Evolutionary conservation across 2,797 vertebrate species (phyloP), one percentile per base, ranked within the genome.

Genomic region (Thalassophryne amazonica): DNA sequence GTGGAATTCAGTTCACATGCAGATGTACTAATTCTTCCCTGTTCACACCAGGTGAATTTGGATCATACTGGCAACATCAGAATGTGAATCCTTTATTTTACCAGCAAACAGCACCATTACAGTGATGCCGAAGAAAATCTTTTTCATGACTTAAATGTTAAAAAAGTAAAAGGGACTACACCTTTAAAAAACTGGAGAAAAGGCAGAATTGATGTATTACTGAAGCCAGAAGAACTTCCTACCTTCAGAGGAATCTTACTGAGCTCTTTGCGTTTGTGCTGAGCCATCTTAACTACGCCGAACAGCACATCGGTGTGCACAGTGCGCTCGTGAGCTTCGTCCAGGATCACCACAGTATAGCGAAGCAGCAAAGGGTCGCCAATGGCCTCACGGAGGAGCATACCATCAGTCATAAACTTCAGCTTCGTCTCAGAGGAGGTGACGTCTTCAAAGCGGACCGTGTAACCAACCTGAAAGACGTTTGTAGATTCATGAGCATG

Each of bases 271-370:
- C 97, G 89, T 39, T 88, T 89, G 76, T 85, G 91, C 30, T 99
- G 96, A 0, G 97, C 96, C 0, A 82, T 69, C 76, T 99, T 98
- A 23, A 97, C 95, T 61, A 99, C 95, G 0, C 96, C 97, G 0
- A 99, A 97, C 36, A 98, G 92, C 14, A 98, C 94, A 0, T 99
- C 97, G 0, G 97, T 99, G 73, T 98, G 96, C 39, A 99, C 76
- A 0, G 96, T 97, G 69, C 96, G 92, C 69, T 99, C 97, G 0
- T 99, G 97, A 45, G 96, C 95, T 62, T 99, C 97, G 0, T 99
- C 97, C 85, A 99, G 89, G 53, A 99, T 85, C 69, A 96, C 80
- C 7, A 97, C 85, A 0, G 92, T 95, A 84, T 98, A 97, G 53
- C 86, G 94, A 49, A 92, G 87, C 70, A 98, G 84, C 28, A 96